These are phyloP conservation scores for Heterodera schachtii DNA, from an alignment of 1,140 invertebrate species.

Conservation along the genomic window DNA sequence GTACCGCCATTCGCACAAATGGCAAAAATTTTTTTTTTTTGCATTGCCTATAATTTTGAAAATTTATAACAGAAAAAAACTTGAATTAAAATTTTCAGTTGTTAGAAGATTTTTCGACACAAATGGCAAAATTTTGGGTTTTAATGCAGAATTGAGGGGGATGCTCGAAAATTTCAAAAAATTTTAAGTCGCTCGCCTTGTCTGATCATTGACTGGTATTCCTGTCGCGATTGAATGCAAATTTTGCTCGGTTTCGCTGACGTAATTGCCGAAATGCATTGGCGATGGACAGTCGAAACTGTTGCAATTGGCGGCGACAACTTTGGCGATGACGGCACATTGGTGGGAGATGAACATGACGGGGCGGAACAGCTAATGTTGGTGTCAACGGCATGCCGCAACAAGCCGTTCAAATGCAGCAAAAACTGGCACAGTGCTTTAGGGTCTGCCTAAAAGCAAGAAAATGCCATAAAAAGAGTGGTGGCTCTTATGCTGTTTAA, in stretches of 20 bases:
- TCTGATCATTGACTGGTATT: background rate
- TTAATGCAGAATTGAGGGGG: no score
- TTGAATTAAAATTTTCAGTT: no score
- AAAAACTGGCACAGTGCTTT: conserved; percentile 26
- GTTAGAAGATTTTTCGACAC: no score
- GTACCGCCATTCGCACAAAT: no score
- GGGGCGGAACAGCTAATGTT: background rate
- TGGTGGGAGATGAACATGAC: background rate
- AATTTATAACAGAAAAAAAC: no score
- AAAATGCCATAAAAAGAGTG: background rate
- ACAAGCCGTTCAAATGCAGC: background rate
- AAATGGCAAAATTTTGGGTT: no score
- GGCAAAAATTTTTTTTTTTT: background rate
- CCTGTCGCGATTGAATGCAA: background rate
- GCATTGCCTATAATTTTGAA: no score
- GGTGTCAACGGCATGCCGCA: background rate
- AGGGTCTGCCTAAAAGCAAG: conserved; percentile 21
- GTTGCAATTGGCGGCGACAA: background rate
- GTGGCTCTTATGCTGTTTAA: no score
- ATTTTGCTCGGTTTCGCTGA: background rate
- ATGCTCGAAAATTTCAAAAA: background rate
- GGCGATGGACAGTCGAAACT: background rate
- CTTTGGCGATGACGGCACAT: no score
- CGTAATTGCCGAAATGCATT: background rate
- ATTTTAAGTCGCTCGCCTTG: background rate